A percentile compares a stretch with the other conserved stretches of the same genome.
Conservation (phyloP, 2,797 vertebrate species). For the Diceros bicornis region DNA sequence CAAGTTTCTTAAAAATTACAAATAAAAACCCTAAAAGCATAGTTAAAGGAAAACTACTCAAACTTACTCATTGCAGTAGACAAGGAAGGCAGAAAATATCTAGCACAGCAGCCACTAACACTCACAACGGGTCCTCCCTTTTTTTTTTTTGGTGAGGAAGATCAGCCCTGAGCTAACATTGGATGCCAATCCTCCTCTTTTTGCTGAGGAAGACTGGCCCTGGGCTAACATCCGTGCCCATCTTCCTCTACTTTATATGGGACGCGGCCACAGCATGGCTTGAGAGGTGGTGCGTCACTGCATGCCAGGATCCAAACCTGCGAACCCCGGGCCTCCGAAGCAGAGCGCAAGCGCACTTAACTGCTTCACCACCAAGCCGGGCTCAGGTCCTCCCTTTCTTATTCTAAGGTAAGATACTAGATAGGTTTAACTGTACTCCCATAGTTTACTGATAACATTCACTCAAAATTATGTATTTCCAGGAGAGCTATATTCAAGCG, state of each 20-base stretch:
- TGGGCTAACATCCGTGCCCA: no score
- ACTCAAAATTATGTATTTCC: conserved; percentile 24
- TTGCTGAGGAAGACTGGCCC: no score
- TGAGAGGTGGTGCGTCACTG: no score
- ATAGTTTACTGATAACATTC: not conserved
- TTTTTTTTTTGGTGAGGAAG: not conserved
- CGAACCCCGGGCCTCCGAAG: no score
- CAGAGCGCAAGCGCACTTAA: no score
- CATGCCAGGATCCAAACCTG: no score
- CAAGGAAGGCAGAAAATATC: conserved; percentile 47
- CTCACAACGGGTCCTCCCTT: not conserved
- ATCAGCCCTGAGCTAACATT: no score
- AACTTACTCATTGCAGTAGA: conserved; percentile 42
- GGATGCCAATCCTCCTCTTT: no score
- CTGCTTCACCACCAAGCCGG: no score
- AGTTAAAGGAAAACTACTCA: conserved; percentile 61
- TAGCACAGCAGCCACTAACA: not conserved
- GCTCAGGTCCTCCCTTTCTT: not conserved
- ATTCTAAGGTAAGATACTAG: conserved; percentile 31
- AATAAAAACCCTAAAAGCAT: conserved; percentile 43
- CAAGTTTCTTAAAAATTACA: conserved; percentile 64
- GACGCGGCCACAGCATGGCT: no score
- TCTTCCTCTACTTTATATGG: no score
- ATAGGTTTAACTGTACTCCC: conserved; percentile 11
- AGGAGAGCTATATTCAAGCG: not conserved